Conservation (phyloP, 1,140 invertebrate genomes). For the Coelopa frigida region DNA sequence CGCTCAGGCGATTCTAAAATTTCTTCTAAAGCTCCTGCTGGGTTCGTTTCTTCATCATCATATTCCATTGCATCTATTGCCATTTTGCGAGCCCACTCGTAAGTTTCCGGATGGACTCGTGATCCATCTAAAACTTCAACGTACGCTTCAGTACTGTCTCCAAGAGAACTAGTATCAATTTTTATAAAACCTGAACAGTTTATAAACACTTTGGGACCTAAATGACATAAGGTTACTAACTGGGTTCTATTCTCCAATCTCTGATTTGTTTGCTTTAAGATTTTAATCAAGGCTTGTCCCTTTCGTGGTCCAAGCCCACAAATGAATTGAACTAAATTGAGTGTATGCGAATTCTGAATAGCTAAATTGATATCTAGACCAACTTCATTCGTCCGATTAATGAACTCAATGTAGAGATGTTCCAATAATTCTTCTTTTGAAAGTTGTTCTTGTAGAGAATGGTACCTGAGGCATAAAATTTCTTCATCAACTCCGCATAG, state of each 20-base stretch:
- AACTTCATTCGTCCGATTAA: conserved; percentile 91
- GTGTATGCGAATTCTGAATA: conserved; percentile 78
- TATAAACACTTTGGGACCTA: conserved; percentile 98
- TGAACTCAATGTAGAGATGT: conserved; percentile 84
- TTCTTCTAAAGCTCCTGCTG: conserved; percentile 92
- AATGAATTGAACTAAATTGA: conserved; percentile 93
- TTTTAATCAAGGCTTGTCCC: conserved; percentile 80
- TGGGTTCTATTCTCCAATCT: conserved; percentile 91
- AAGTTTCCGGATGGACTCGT: conserved; percentile 96
- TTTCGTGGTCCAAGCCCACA: conserved; percentile 96
- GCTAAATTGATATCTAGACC: conserved; percentile 97
- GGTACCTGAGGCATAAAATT: conserved; percentile 88
- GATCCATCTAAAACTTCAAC: conserved; percentile 97
- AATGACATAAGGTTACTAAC: conserved; percentile 87
- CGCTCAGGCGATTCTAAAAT: conserved; percentile 93
- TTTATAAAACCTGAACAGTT: conserved; percentile 99
- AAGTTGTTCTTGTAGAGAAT: conserved; percentile 81
- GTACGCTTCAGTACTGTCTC: conserved; percentile 89
- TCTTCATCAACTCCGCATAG: conserved; percentile 93
- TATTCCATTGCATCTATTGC: conserved; percentile 98
- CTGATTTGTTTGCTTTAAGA: conserved; percentile 88
- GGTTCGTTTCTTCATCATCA: conserved; percentile 93
- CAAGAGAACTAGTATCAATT: conserved; percentile 91
- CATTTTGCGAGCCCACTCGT: conserved; percentile 99
- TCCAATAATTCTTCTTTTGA: conserved; percentile 79